Percentiles rank a stretch among this genome's conserved stretches.
These are phyloP conservation scores for Agriopis marginaria DNA, from an alignment of 2,888 invertebrate species.

Conservation along the genomic window DNA sequence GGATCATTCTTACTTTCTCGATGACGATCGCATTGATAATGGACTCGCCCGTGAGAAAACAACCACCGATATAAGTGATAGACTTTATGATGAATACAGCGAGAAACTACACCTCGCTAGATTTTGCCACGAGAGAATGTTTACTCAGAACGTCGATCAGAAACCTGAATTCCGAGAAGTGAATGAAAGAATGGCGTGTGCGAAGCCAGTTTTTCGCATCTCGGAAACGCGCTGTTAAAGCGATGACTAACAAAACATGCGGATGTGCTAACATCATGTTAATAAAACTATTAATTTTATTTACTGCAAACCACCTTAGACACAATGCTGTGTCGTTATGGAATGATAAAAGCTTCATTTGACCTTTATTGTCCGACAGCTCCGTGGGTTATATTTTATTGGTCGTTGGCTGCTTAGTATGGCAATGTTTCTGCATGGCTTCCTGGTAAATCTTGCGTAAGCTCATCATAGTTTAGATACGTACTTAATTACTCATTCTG, in stretches of 20 bases:
- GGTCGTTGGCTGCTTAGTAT: conserved; percentile 3
- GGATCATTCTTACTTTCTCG: conserved; percentile 61
- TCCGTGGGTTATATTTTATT: neutral
- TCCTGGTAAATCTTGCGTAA: conserved; percentile 3
- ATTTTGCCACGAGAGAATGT: conserved; percentile 22
- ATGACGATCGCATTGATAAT: conserved; percentile 56
- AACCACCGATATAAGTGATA: conserved; percentile 29
- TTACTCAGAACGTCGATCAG: conserved; percentile 33
- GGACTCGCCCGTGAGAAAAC: conserved; percentile 52
- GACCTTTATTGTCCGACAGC: conserved; percentile 10
- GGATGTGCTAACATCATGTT: conserved; percentile 32
- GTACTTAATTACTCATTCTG: neutral
- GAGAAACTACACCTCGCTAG: conserved; percentile 10
- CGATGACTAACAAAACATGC: conserved; percentile 35
- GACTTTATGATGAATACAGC: conserved; percentile 19
- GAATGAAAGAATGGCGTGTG: conserved; percentile 31
- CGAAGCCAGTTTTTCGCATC: conserved; percentile 32
- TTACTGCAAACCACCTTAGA: conserved; percentile 29
- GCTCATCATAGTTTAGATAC: neutral
- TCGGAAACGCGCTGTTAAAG: conserved; percentile 21
- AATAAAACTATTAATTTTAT: conserved; percentile 29
- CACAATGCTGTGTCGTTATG: conserved; percentile 24
- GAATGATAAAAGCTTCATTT: conserved; percentile 19
- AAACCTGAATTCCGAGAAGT: conserved; percentile 31
- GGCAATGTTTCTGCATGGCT: neutral